Conservation (phyloP, 2,113 vertebrate genomes). For the Hepsetus odoe region DNA sequence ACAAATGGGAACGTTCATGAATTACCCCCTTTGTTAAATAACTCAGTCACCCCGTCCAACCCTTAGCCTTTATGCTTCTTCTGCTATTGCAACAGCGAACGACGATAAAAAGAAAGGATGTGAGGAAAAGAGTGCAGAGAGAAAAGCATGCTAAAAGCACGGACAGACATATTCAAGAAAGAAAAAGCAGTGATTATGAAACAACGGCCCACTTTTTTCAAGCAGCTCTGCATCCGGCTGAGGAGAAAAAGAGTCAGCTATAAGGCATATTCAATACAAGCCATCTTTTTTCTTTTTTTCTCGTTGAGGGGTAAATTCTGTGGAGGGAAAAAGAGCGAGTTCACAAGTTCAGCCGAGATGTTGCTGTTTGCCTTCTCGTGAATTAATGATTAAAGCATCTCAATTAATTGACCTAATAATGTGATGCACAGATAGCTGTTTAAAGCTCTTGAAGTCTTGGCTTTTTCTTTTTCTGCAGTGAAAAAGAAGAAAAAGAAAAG, state of each 20-base stretch:
- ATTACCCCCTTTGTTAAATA: not conserved
- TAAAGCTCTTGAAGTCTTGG: slow-evolving; percentile 11
- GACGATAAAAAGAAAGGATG: not conserved
- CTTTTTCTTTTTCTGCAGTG: not conserved
- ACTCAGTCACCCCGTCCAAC: not conserved
- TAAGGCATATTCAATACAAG: slow-evolving; percentile 38
- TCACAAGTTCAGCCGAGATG: slow-evolving; percentile 35
- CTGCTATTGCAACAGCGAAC: not conserved
- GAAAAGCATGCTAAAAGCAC: not conserved
- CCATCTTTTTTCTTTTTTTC: not conserved
- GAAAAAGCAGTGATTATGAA: not conserved
- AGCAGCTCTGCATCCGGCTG: not conserved
- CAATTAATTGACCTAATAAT: slow-evolving; percentile 48
- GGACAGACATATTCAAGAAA: not conserved
- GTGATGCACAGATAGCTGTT: slow-evolving; percentile 2
- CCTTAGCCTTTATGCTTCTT: not conserved
- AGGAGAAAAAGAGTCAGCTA: slow-evolving; percentile 11
- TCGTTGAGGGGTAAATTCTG: slow-evolving; percentile 24
- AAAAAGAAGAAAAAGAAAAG: not conserved
- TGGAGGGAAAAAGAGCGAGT: not conserved
- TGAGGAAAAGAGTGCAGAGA: not conserved
- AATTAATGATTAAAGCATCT: slow-evolving; percentile 50
- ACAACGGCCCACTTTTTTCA: slow-evolving; percentile 12
- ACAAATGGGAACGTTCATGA: not conserved
- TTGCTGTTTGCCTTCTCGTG: slow-evolving; percentile 35